Evolutionary conservation across 2,888 invertebrate species (phyloP).

Genomic region (Agrochola litura): DNA sequence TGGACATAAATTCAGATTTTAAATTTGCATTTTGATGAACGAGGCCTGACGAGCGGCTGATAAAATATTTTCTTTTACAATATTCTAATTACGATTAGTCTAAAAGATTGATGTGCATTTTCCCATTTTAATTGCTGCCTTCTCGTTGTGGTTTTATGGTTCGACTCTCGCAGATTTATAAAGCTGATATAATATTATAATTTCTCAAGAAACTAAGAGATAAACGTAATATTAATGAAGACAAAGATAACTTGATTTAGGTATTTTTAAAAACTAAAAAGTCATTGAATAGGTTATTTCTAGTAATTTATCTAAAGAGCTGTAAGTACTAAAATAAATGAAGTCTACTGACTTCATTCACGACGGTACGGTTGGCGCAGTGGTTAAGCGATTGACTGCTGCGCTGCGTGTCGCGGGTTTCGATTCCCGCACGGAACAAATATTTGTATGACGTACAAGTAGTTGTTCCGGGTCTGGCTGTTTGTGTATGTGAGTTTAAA

Average conservation of each 20-base stretch:
- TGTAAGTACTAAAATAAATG: neutral
- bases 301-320: slow-evolving; percentile 8
- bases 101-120: slow-evolving; percentile 46
- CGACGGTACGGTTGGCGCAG: too few relatives aligned
- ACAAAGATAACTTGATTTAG: slow-evolving; percentile 33
- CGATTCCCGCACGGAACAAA: too few relatives aligned
- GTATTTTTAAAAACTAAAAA: slow-evolving; percentile 27
- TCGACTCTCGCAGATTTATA: slow-evolving; percentile 1
- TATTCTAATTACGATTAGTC: slow-evolving; percentile 60
- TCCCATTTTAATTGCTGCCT: slow-evolving; percentile 24
- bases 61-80: slow-evolving; percentile 66
- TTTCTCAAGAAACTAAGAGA: slow-evolving; percentile 2
- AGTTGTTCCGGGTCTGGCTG: too few relatives aligned
- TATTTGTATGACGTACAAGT: too few relatives aligned
- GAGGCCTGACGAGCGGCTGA: slow-evolving; percentile 59
- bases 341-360: neutral
- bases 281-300: slow-evolving; percentile 12
- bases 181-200: slow-evolving; percentile 17
- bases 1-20: slow-evolving; percentile 64
- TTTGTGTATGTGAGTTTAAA: too few relatives aligned
- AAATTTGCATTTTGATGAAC: slow-evolving; percentile 70
- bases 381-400: too few relatives aligned
- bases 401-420: too few relatives aligned
- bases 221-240: slow-evolving; percentile 26
- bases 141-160: slow-evolving; percentile 12